Percentiles rank a stretch among this genome's conserved stretches.
phyloP scores from a whole-genome alignment of 2,888 invertebrate species.

The Lepidonotus clava region DNA sequence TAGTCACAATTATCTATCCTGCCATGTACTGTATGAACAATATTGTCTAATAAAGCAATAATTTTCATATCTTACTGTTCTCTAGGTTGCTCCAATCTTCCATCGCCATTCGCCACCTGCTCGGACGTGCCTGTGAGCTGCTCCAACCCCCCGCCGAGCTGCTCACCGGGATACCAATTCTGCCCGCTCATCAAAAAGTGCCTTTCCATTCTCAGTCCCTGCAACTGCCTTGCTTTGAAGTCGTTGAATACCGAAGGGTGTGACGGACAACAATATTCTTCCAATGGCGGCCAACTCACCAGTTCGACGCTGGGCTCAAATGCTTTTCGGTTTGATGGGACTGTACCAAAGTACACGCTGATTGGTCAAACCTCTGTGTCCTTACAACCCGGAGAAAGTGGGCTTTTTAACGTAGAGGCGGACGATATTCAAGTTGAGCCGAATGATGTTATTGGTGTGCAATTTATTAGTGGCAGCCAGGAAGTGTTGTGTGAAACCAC shows the following conservation, averaged over 20 bases:
- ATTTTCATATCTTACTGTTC: no score
- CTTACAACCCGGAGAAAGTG: neutral
- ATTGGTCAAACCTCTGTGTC: neutral
- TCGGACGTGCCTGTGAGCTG: neutral
- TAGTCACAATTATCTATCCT: no score
- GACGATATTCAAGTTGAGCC: neutral
- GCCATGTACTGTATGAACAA: no score
- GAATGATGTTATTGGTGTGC: constrained; percentile 16
- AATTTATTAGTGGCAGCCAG: neutral
- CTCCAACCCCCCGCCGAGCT: neutral
- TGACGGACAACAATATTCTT: neutral
- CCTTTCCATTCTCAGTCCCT: neutral
- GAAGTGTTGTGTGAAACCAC: neutral
- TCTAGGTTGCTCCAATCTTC: neutral
- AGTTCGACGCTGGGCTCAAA: neutral
- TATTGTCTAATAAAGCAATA: no score
- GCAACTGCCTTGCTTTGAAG: neutral
- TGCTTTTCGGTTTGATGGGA: neutral
- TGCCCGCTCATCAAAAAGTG: constrained; percentile 13
- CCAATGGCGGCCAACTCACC: neutral
- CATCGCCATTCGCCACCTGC: constrained; percentile 26
- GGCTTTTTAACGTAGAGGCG: neutral
- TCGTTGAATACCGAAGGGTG: neutral
- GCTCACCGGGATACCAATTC: neutral
- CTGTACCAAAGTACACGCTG: neutral